Percentiles rank a stretch among this genome's conserved stretches.
Conservation (phyloP, 92 coral and sea anemone species). For the Chrysogorgia sp. region DNA sequence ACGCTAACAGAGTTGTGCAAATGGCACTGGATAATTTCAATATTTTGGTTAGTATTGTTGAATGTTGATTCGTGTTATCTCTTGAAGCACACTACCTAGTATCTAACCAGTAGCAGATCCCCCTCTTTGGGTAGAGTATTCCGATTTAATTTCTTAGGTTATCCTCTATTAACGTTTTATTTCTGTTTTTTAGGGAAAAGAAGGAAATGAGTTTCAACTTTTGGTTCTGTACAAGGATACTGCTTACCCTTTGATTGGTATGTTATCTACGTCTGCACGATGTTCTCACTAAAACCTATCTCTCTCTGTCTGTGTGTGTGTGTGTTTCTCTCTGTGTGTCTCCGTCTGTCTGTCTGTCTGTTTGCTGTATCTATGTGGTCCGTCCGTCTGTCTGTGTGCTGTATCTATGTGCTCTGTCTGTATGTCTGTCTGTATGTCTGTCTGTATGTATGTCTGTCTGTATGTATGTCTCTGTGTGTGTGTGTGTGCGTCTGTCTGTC, state of each 20-base stretch:
- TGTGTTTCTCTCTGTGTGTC: no score
- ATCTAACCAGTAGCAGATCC: background rate
- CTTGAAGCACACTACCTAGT: no score
- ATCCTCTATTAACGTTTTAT: background rate
- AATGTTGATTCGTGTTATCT: background rate
- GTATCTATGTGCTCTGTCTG: no score
- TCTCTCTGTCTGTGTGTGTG: background rate
- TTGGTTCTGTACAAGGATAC: slow-evolving; percentile 91
- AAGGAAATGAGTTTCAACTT: slow-evolving; percentile 74
- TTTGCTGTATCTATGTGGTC: no score
- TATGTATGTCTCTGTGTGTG: no score
- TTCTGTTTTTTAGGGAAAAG: slow-evolving; percentile 46
- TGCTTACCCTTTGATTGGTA: slow-evolving; percentile 86
- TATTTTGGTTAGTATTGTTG: slow-evolving; percentile 69
- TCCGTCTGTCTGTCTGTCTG: no score
- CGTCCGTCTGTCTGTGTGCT: no score
- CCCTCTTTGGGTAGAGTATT: background rate
- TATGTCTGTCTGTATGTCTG: background rate
- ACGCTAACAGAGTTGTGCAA: slow-evolving; percentile 80
- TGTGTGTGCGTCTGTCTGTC: background rate
- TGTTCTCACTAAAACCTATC: background rate
- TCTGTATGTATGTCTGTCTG: no score
- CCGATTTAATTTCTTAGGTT: background rate
- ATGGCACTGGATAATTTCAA: slow-evolving; percentile 86
- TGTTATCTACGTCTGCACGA: background rate